phyloP scores from a whole-genome alignment of 2,113 vertebrate species.

The Halcyon senegalensis region DNA sequence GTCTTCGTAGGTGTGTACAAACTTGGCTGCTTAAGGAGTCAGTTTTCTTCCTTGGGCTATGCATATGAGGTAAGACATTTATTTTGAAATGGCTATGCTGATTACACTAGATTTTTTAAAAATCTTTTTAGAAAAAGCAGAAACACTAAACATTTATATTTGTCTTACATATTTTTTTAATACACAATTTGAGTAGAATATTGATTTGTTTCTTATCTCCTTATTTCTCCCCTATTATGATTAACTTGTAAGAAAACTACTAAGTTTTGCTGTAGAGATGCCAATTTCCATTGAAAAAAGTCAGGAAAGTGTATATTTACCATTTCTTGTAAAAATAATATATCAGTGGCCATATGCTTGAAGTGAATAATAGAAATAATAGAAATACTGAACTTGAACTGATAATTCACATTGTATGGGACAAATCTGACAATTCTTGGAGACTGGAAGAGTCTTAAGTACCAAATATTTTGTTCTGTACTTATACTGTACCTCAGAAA shows the following conservation, averaged over 20 bases:
- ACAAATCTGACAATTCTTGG: not conserved
- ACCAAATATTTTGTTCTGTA: not conserved
- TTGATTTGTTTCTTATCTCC: not conserved
- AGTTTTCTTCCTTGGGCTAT: conserved; percentile 56
- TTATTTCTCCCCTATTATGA: not conserved
- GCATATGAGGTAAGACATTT: conserved; percentile 81
- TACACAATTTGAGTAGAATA: not conserved
- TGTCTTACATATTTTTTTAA: not conserved
- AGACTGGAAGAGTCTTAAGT: not conserved
- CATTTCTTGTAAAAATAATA: not conserved
- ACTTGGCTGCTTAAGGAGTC: conserved; percentile 67
- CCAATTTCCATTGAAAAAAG: not conserved
- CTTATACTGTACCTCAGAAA: not conserved
- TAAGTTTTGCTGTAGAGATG: not conserved
- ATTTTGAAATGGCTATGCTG: not conserved
- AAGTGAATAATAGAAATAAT: not conserved
- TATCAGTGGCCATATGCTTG: not conserved
- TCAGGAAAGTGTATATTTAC: not conserved
- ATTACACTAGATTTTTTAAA: not conserved
- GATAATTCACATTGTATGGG: not conserved
- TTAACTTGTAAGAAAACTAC: not conserved
- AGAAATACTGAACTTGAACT: not conserved
- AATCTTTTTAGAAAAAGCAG: not conserved
- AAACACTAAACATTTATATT: not conserved
- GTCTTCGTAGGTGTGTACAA: conserved; percentile 71